phyloP scores from a whole-genome alignment of 2,888 invertebrate genomes.

The Platycheirus albimanus region DNA sequence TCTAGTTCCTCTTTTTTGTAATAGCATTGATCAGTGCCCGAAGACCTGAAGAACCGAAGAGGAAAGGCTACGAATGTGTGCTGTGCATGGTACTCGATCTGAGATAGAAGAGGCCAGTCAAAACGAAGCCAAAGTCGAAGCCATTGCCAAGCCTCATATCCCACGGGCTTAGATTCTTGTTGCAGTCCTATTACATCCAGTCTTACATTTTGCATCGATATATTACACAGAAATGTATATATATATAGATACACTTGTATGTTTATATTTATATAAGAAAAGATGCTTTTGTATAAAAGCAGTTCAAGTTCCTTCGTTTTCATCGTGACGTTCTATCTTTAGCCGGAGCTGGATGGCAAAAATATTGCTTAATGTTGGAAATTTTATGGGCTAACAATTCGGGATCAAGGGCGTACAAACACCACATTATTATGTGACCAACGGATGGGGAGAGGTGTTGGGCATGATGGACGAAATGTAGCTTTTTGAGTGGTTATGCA shows the following conservation, averaged over 20 bases:
- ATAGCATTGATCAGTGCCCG: constrained; percentile 15
- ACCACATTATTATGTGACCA: constrained; percentile 31
- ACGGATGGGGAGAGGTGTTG: not conserved
- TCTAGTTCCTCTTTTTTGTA: constrained; percentile 21
- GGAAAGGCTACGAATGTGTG: constrained; percentile 4
- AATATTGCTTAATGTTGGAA: constrained; percentile 46
- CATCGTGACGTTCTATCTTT: constrained; percentile 8
- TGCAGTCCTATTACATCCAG: constrained; percentile 5
- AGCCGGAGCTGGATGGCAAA: constrained; percentile 3
- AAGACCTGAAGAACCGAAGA: constrained; percentile 6
- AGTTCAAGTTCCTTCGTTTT: constrained; percentile 26
- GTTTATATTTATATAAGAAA: not conserved
- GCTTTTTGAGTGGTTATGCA: too few species aligned
- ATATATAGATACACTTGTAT: not conserved
- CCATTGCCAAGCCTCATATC: constrained; percentile 50
- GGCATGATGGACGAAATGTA: too few species aligned
- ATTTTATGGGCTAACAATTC: constrained; percentile 58
- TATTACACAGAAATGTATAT: too few species aligned
- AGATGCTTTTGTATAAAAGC: constrained; percentile 26
- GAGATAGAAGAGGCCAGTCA: constrained; percentile 27
- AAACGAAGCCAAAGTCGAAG: constrained; percentile 10
- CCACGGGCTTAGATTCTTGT: constrained; percentile 61
- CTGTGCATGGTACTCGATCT: constrained; percentile 33
- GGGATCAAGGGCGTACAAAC: constrained; percentile 58
- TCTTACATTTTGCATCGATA: constrained; percentile 4